These are phyloP conservation scores for western clawed frog (Xenopus tropicalis) DNA, from an alignment of 2,113 vertebrate genomes.

Conservation along the genomic window UCB_Xtro_10.0 CM004445.2:113352001-113352500, in stretches of 20 bases:
- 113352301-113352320: constrained; percentile 58
- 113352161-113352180: not conserved
- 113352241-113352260: constrained; percentile 32
- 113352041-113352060: too few relatives aligned
- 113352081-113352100: too few relatives aligned
- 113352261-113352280: constrained; percentile 49
- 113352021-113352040: too few relatives aligned
- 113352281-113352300: constrained; percentile 56
- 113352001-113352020: too few relatives aligned
- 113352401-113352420: constrained; percentile 53
- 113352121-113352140: too few relatives aligned
- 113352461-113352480: constrained; percentile 19
- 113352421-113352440: constrained; percentile 18
- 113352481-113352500: constrained; percentile 21
- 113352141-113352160: not conserved
- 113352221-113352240: constrained; percentile 20
- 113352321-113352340: constrained; percentile 57
- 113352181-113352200: not conserved
- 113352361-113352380: constrained; percentile 63
- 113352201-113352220: constrained; percentile 12
- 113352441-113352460: constrained; percentile 15
- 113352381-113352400: constrained; percentile 60
- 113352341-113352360: constrained; percentile 57
- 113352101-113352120: too few relatives aligned
- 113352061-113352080: too few relatives aligned